These are phyloP conservation scores for Scaptomyza pallida DNA, from an alignment of 1,140 invertebrate species.

Conservation along the genomic window DNA sequence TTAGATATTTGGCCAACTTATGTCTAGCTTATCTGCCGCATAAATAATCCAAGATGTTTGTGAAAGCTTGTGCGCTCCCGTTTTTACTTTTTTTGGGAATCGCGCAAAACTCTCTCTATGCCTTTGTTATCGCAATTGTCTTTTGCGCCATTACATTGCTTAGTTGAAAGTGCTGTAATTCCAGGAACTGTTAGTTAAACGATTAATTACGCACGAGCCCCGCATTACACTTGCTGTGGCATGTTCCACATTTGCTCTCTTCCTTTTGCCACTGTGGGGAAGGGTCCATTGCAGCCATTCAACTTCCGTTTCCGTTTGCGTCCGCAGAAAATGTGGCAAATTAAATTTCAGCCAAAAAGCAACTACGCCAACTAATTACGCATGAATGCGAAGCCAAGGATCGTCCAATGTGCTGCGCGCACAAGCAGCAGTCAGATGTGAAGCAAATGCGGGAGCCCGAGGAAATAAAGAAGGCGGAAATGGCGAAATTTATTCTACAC, in stretches of 20 bases:
- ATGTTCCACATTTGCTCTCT: background rate
- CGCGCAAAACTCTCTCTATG: constrained; percentile 11
- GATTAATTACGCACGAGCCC: constrained; percentile 71
- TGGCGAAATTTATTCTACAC: constrained; percentile 74
- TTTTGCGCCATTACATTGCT: constrained; percentile 35
- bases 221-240: constrained; percentile 49
- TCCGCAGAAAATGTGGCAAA: constrained; percentile 58
- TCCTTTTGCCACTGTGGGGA: background rate
- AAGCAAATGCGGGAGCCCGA: background rate
- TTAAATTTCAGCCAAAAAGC: constrained; percentile 67
- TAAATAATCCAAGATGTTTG: constrained; percentile 28
- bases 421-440: constrained; percentile 32
- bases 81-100: background rate
- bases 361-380: constrained; percentile 79
- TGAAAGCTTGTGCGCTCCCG: background rate
- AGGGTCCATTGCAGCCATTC: constrained; percentile 26
- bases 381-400: constrained; percentile 76
- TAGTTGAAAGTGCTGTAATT: constrained; percentile 43
- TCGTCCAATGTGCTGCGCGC: constrained; percentile 34
- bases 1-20: constrained; percentile 12
- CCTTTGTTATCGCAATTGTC: constrained; percentile 49
- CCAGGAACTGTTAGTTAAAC: constrained; percentile 69
- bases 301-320: constrained; percentile 38
- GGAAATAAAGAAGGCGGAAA: constrained; percentile 45
- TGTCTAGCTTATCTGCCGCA: background rate